Conservation (phyloP, 2,888 invertebrate genomes). For the Hypomecis atomaria region DNA sequence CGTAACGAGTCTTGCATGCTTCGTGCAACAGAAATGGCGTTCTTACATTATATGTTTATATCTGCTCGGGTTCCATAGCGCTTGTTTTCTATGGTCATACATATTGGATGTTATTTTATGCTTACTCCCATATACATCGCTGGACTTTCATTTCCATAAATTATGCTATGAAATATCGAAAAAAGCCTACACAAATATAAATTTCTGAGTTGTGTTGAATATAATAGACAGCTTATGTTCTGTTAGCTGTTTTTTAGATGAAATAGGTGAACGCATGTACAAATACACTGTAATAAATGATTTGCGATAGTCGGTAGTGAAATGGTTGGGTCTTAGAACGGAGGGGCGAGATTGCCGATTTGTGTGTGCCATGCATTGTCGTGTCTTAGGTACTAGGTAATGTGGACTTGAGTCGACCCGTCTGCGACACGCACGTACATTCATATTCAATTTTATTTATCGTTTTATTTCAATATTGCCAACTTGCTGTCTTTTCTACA, state of each 20-base stretch:
- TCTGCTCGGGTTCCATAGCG: slow-evolving; percentile 48
- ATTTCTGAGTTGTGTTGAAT: slow-evolving; percentile 22
- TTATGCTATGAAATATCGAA: slow-evolving; percentile 28
- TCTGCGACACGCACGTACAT: slow-evolving; percentile 37
- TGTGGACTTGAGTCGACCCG: slow-evolving; percentile 41
- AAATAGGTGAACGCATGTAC: slow-evolving; percentile 71
- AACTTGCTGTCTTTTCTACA: too few species aligned
- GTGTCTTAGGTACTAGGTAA: slow-evolving; percentile 51
- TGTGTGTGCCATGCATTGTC: slow-evolving; percentile 69
- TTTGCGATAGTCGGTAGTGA: slow-evolving; percentile 66
- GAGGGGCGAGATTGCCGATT: slow-evolving; percentile 56
- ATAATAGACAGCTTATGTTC: slow-evolving; percentile 62
- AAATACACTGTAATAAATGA: slow-evolving; percentile 61
- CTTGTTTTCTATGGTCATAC: slow-evolving; percentile 49
- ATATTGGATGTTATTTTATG: slow-evolving; percentile 48
- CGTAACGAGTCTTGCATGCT: slow-evolving; percentile 1
- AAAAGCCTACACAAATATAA: slow-evolving; percentile 25
- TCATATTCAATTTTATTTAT: not conserved
- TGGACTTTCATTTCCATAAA: slow-evolving; percentile 46
- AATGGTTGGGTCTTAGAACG: slow-evolving; percentile 47
- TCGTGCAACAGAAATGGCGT: slow-evolving; percentile 46
- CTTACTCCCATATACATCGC: slow-evolving; percentile 53
- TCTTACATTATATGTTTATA: slow-evolving; percentile 45
- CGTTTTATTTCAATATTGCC: too few species aligned
- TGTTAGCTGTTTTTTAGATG: slow-evolving; percentile 64